Evolutionary conservation across 1,140 invertebrate species (phyloP), one percentile per base, ranked within the genome.

Genomic region (Brachionus paranguensis): DNA sequence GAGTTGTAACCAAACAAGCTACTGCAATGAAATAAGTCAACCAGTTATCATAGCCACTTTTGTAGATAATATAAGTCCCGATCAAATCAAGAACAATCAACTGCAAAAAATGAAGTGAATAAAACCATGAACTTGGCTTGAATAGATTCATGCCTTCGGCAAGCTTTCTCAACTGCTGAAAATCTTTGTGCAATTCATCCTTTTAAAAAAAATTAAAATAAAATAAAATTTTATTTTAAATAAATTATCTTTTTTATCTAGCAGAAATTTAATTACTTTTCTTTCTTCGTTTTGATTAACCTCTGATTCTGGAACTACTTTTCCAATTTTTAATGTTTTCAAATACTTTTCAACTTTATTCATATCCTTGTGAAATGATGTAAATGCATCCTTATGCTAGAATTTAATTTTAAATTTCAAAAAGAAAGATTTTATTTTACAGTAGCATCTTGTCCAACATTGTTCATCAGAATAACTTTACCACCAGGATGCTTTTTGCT

Each of bases 401-500:
- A n/a, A n/a, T n/a, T n/a, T n/a, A n/a, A n/a, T n/a, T n/a, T n/a
- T n/a, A n/a, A n/a, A n/a, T n/a, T n/a, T n/a, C n/a, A n/a, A n/a
- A n/a, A n/a, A n/a, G n/a, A n/a, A n/a, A n/a, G n/a, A n/a, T n/a
- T n/a, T n/a, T n/a, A n/a, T n/a, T n/a, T n/a, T 41, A 72, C 68
- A 74, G 88, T 88, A 11, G 88, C 88, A 84, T 90, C 88, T 86
- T 89, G 86, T 41, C 89, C 89, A 76, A 87, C 87, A 85, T 86
- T 89, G 78, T 88, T 86, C 27, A 86, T 85, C 11, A 90, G 70
- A 20, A 90, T 85, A 78, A 86, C 86, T 6, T 85, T 86, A 29
- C 89, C 89, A n/a, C 89, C 89, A 0, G 89, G 89, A 85, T 90
- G 89, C 68, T 85, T 87, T 68, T 87, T 87, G 11, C 86, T 85